phyloP scores from a whole-genome alignment of 2,888 invertebrate genomes.

The Amblyjoppa fuscipennis region DNA sequence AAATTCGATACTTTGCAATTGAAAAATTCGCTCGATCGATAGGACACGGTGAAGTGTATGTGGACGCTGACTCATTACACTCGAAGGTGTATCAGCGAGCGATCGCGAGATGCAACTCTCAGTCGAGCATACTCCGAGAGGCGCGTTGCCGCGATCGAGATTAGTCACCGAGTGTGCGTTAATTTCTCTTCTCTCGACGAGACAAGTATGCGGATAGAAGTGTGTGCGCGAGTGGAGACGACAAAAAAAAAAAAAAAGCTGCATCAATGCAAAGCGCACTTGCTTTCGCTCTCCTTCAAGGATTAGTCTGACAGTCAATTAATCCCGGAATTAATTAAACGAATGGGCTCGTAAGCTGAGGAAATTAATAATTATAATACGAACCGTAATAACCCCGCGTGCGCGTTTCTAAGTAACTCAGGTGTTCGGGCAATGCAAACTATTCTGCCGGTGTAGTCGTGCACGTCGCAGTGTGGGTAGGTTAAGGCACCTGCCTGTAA shows the following conservation, averaged over 20 bases:
- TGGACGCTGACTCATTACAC: slow-evolving; percentile 42
- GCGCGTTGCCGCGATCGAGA: slow-evolving; percentile 49
- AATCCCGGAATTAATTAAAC: slow-evolving; percentile 73
- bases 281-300: slow-evolving; percentile 46
- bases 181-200: slow-evolving; percentile 48
- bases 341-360: slow-evolving; percentile 68
- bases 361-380: slow-evolving; percentile 74
- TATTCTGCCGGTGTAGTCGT: not conserved
- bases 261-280: slow-evolving; percentile 33
- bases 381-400: slow-evolving; percentile 64
- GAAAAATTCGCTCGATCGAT: slow-evolving; percentile 43
- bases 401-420: not conserved
- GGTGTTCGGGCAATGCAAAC: not conserved
- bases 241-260: slow-evolving; percentile 5
- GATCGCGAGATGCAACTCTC: slow-evolving; percentile 35
- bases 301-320: slow-evolving; percentile 71
- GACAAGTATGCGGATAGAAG: slow-evolving; percentile 28
- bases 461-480: not conserved
- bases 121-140: not conserved
- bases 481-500: not conserved
- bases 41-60: not conserved
- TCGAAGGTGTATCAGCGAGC: slow-evolving; percentile 45
- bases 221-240: slow-evolving; percentile 4
- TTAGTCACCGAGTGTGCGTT: slow-evolving; percentile 61
- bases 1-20: slow-evolving; percentile 40